phyloP scores from a whole-genome alignment of 2,888 invertebrate species.

The Drosophila incognita region DNA sequence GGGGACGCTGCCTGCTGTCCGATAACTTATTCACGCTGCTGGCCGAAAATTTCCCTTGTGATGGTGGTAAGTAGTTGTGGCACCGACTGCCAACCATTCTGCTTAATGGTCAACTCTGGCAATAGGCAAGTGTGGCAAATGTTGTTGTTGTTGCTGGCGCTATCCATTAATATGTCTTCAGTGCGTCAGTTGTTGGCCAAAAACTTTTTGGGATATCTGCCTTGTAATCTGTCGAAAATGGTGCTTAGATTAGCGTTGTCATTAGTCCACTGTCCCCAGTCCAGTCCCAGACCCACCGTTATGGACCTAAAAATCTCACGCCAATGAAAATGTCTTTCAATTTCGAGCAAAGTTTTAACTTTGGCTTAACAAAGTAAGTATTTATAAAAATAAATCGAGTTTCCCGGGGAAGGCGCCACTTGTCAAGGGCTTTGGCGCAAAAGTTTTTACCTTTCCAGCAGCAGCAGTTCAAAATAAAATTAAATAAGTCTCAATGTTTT shows the following conservation, averaged over 20 bases:
- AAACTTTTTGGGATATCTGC: conserved; percentile 48
- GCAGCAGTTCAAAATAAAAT: conserved; percentile 37
- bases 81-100: background rate
- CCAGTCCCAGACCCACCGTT: conserved; percentile 8
- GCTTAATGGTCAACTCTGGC: conserved; percentile 14
- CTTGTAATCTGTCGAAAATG: conserved; percentile 48
- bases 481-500: conserved; percentile 72
- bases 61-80: conserved; percentile 79
- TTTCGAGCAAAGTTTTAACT: conserved; percentile 28
- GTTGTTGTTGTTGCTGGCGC: conserved; percentile 10
- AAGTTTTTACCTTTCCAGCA: conserved; percentile 46
- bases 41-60: conserved; percentile 84
- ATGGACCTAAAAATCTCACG: conserved; percentile 21
- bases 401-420: conserved; percentile 9
- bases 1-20: conserved; percentile 85
- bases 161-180: conserved; percentile 62
- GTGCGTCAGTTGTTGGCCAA: conserved; percentile 52
- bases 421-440: conserved; percentile 47
- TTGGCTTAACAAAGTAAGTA: conserved; percentile 1
- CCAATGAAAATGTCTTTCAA: conserved; percentile 28
- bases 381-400: conserved; percentile 6
- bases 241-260: conserved; percentile 69
- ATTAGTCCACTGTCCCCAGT: conserved; percentile 54
- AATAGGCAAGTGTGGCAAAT: conserved; percentile 29
- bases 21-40: conserved; percentile 85